Evolutionary conservation across 1,140 invertebrate species (phyloP), one percentile per base, ranked within the genome.

Genomic region (Spodoptera litura): DNA sequence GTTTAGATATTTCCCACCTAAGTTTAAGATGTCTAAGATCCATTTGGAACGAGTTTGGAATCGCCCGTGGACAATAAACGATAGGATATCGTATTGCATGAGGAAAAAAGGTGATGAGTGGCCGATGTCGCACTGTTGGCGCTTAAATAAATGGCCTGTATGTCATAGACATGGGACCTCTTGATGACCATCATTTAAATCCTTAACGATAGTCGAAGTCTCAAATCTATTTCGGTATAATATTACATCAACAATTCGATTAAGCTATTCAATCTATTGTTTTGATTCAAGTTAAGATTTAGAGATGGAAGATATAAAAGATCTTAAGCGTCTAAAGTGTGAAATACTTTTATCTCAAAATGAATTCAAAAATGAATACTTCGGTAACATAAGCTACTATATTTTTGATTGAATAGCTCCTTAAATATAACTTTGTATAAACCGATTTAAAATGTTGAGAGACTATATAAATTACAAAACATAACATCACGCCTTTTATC

Each of bases 41-140:
- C 83, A 91, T 90, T 92, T 86, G 71, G 86, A 93, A 94, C 93
- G 84, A 87, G 91, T 93, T 94, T 93, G 74, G 84, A 79, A 92
- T 89, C 88, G 86, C 83, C 80, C 79, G 82, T 84, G 82, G 84
- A 87, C 91, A 86, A 92, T 89, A 94, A 93, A 90, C 88, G 87
- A 87, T 89, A 82, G 86, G 84, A 88, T 93, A 92, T 94, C 93
- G 88, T 88, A 89, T 94, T 94, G 90, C 93, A 91, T 79, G 83
- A 78, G 71, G 86, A 90, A 93, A 93, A 93, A 94, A 93, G 91
- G 91, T 94, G 93, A 93, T 93, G 91, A 93, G 91, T 92, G 87
- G 83, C 84, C 84, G 79, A 78, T 83, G 87, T 88, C 81, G 85
- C 84, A 81, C 75, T 88, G 85, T 87, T 88, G 90, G 70, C 75